Evolutionary conservation across 2,113 vertebrate genomes (phyloP).

Genomic region (Regulus satrapa): DNA sequence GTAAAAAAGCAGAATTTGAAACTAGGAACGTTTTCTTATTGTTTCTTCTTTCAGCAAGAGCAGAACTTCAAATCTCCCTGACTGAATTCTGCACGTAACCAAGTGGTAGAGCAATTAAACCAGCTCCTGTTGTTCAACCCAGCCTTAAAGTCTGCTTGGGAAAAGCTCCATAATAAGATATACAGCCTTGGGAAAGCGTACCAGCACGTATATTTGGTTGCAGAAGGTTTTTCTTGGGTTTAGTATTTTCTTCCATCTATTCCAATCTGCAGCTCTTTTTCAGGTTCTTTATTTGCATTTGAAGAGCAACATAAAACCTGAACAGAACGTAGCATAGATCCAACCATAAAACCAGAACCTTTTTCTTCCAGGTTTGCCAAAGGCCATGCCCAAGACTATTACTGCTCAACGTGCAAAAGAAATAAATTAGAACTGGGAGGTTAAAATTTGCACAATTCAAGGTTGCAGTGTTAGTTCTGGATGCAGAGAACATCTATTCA

Average conservation of each 20-base stretch:
- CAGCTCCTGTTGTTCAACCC: neutral
- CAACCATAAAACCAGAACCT: neutral
- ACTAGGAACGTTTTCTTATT: neutral
- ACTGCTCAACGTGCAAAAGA: neutral
- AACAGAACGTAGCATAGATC: neutral
- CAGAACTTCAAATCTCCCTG: neutral
- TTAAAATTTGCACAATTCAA: slow-evolving; percentile 36
- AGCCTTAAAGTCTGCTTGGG: neutral
- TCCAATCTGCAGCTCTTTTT: neutral
- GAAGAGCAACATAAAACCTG: neutral
- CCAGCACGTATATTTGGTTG: fast-evolving
- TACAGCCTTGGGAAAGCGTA: neutral
- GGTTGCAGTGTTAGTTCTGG: slow-evolving; percentile 8
- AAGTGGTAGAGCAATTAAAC: neutral
- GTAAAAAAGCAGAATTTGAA: neutral
- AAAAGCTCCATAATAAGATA: neutral
- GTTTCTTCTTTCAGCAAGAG: neutral
- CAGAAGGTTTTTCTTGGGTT: neutral
- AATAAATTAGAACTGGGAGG: neutral
- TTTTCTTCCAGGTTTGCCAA: neutral
- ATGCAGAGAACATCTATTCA: neutral
- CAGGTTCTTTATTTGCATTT: slow-evolving; percentile 9
- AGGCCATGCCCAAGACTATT: neutral
- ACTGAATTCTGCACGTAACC: neutral
- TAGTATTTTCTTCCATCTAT: neutral